Base-by-base conservation (phyloP, 2,888 invertebrate genomes). In the Metopia argyrocephala region DNA sequence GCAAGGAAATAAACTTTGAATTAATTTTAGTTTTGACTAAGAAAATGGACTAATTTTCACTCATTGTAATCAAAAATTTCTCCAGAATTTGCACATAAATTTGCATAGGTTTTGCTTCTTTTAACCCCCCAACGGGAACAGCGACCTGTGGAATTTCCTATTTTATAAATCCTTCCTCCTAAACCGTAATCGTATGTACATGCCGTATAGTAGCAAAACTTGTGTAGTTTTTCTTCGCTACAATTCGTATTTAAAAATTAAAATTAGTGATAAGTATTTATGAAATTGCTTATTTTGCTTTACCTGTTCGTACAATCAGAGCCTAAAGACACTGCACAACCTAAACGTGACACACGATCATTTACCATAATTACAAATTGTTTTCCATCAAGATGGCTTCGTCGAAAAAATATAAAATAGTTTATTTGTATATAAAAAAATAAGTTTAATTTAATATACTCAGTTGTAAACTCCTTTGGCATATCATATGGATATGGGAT, bases 261-360 rank as follows among this genome's bases (percentile, higher is more conserved):
- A 15, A 38, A 31, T 31, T 12, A 38, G 38, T 38, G 38, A 38
- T 12, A 38, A 38, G 1, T 9, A 3, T 38, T 38, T 12, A 38
- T 38, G 38, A 38, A 5, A 25, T 38, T 0, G 1, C 0, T 27
- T 28, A 48, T n/a, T n/a, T n/a, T n/a, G n/a, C n/a, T n/a, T n/a
- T 61, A 65, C 73, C 48, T 61, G 27, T 69, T 59, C 7, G n/a
- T 68, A 38, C 75, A 79, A 57, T 62, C 62, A 2, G 50, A 28
- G 15, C 82, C 82, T 7, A 79, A 64, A 1, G 76, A 57, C 20
- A 82, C 65, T 9, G 81, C 82, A 56, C 83, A 83, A 5, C 83
- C 83, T 12, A 83, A 50, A 18, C 82, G 82, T 6, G 83, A 83
- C n/a, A 64, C 76, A 2, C 69, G 81, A 54, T 83, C 83, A 23